Base-by-base conservation (phyloP, 2,113 vertebrate genomes). In the Carassius gibelio region DNA sequence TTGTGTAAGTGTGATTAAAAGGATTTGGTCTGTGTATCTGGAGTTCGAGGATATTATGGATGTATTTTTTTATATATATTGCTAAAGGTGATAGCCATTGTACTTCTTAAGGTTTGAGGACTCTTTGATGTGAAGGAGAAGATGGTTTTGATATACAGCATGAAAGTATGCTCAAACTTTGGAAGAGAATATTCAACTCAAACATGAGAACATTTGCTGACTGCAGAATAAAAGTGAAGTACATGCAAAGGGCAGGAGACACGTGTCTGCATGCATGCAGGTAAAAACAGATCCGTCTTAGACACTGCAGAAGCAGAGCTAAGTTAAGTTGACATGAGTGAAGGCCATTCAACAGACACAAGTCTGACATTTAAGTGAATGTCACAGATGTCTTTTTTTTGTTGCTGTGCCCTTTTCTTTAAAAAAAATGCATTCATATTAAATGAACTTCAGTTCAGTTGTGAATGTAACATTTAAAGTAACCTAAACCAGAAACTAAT, bases 1-100 rank as follows among this genome's bases (percentile, higher is more conserved):
- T 9, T 91, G 5, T 84, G 86, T 82, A 75, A 68, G 82, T 92
- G 90, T 91, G 89, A 93, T 84, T 86, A 84, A 89, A 83, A 84
- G 8, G 48, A 10, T 62, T 79, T 19, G 61, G 34, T 71, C 45
- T 86, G 26, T 62, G 50, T 48, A 34, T 42, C 13, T 77, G 1
- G 59, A 55, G 30, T 69, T 26, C 75, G 3, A 19, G 19, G 26
- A 61, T 1, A 66, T 75, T 80, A 6, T 59, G 21, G 13, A 62
- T 50, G n/a, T 42, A 9, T 57, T 36, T 36, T 1, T 82, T 19
- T 82, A 23, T 30, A 30, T 30, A 55, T 57, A 42, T 55, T 11
- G 34, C 38, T 62, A 19, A 15, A 72, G 48, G 15, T 68, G 36
- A 64, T 45, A 30, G n/a, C 34, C 78, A 19, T 48, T 66, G 78